Conservation (phyloP, 2,797 vertebrate species). For the Ctenochaetus hawaiiensis region DNA sequence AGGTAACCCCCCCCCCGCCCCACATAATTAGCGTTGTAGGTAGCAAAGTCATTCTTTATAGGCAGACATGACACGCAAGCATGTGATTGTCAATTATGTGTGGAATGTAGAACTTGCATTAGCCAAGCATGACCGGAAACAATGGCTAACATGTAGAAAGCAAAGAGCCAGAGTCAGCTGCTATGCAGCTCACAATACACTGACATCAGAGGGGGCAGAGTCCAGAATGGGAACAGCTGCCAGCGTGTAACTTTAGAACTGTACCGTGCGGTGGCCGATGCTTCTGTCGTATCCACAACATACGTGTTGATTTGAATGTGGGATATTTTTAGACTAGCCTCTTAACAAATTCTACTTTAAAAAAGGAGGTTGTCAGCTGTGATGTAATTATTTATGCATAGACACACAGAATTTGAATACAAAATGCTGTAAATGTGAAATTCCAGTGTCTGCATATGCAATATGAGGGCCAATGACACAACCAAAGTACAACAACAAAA, state of each 20-base stretch:
- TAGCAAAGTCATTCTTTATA: constrained; percentile 11
- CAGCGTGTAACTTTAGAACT: constrained; percentile 69
- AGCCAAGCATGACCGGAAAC: constrained; percentile 67
- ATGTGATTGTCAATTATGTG: constrained; percentile 21
- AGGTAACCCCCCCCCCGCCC: too few relatives aligned
- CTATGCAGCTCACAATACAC: constrained; percentile 66
- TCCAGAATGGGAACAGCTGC: constrained; percentile 74
- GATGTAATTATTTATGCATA: constrained; percentile 26
- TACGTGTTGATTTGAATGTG: constrained; percentile 26
- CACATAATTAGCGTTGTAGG: not conserved
- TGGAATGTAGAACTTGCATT: constrained; percentile 36
- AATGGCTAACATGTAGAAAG: constrained; percentile 61
- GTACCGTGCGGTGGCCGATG: constrained; percentile 51
- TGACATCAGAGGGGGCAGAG: constrained; percentile 63
- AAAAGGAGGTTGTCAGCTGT: constrained; percentile 1
- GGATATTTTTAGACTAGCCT: constrained; percentile 64
- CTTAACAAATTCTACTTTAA: constrained; percentile 23
- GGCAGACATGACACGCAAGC: constrained; percentile 14
- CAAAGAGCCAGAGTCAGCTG: constrained; percentile 57
- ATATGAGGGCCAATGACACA: not conserved
- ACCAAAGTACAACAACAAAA: not conserved
- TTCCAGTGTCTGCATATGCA: not conserved
- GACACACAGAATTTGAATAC: not conserved
- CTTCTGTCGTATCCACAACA: constrained; percentile 42
- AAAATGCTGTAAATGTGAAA: not conserved